phyloP scores from a whole-genome alignment of 1,140 invertebrate genomes.

The Leptestheria dahalacensis region DNA sequence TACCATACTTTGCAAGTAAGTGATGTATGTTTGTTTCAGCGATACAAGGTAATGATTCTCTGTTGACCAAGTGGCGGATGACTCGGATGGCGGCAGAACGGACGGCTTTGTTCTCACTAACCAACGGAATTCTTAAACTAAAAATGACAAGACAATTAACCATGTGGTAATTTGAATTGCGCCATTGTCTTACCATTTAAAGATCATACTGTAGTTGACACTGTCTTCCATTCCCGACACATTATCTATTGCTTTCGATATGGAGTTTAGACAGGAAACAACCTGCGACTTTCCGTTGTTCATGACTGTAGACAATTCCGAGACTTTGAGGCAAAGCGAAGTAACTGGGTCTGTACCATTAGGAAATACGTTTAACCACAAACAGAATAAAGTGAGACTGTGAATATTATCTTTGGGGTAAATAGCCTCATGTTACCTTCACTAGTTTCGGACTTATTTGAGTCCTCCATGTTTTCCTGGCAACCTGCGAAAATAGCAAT shows the following conservation, averaged over 20 bases:
- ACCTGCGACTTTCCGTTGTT: conserved; percentile 5
- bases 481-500: no score
- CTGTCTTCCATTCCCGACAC: conserved; percentile 17
- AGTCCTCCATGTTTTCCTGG: no score
- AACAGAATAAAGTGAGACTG: no score
- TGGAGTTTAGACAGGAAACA: conserved; percentile 6
- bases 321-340: neutral
- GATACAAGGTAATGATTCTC: conserved; percentile 57
- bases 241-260: conserved; percentile 17
- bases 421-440: no score
- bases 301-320: neutral
- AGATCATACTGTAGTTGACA: conserved; percentile 8
- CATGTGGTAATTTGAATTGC: conserved; percentile 10
- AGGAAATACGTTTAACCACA: no score
- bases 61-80: conserved; percentile 64
- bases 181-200: neutral
- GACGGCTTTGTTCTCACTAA: conserved; percentile 74
- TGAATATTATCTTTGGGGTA: no score
- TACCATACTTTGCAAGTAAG: conserved; percentile 49
- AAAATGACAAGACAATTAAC: conserved; percentile 26
- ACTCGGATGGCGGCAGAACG: conserved; percentile 70
- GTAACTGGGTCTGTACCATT: neutral
- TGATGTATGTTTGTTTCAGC: conserved; percentile 65
- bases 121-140: conserved; percentile 65
- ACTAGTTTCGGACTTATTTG: no score